Evolutionary conservation across 2,888 invertebrate genomes (phyloP).

Genomic region (Coenonympha glycerion): DNA sequence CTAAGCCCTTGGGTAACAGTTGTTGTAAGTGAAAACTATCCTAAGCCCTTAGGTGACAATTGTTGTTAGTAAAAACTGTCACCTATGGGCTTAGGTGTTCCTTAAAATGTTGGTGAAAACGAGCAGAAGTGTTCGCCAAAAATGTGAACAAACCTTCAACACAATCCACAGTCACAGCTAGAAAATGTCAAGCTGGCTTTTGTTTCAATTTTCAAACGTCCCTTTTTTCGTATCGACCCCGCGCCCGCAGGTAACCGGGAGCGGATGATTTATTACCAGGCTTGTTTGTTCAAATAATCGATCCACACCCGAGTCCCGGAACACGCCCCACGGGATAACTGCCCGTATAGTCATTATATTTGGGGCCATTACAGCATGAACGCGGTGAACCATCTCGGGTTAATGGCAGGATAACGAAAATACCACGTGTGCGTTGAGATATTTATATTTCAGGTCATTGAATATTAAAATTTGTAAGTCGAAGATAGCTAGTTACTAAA

Average conservation of each 20-base stretch:
- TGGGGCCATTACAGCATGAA: constrained; percentile 35
- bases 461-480: neutral
- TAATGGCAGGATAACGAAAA: constrained; percentile 58
- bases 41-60: too few species aligned
- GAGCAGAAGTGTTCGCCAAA: too few species aligned
- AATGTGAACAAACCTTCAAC: constrained; percentile 2
- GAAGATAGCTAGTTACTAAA: neutral
- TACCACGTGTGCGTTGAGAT: constrained; percentile 41
- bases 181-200: constrained; percentile 65
- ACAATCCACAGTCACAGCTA: constrained; percentile 34
- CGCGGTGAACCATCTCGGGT: constrained; percentile 48
- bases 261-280: constrained; percentile 68
- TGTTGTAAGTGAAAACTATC: too few species aligned
- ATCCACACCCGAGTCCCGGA: constrained; percentile 48
- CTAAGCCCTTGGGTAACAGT: too few species aligned
- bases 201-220: constrained; percentile 57
- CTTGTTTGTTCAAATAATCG: constrained; percentile 74
- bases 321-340: constrained; percentile 35
- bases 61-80: too few species aligned
- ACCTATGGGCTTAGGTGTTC: too few species aligned
- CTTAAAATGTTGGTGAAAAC: too few species aligned
- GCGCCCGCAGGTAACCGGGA: constrained; percentile 69
- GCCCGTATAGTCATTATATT: constrained; percentile 30
- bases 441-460: constrained; percentile 28
- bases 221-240: constrained; percentile 64